Evolutionary conservation across 2,797 vertebrate species (phyloP), one percentile per base, ranked within the genome.

Genomic region (Muscicapa comitata): DNA sequence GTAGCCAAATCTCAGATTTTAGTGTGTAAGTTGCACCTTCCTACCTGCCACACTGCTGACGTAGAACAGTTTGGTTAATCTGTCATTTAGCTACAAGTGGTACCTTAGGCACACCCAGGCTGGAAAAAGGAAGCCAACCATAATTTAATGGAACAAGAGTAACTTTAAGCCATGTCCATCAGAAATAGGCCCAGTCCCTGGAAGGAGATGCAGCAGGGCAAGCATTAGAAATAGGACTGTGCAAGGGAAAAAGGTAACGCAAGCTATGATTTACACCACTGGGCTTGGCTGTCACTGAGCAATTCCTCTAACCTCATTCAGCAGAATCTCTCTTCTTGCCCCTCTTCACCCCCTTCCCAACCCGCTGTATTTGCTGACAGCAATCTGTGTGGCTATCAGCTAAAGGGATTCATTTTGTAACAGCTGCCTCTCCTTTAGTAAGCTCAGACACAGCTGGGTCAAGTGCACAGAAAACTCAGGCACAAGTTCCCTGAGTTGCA

Each of bases 81-180:
- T 77, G 33, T 7, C 79, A 11, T 88, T 87, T 58, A 77, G 50
- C 42, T 63, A 50, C 3, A 74, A 92, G 50, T 57, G 35, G 65
- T 28, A 55, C 47, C 24, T 76, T 48, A 31, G 47, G 48, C 28
- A 79, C 26, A 78, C 6, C 31, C 50, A 28, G 31, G 29, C 42
- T 77, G 65, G n/a, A 70, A 87, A 80, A 82, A 85, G 24, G 71
- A 73, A 89, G 37, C 18, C 75, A 89, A 54, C 16, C 13, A 4
- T 55, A 67, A 82, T n/a, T 82, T 23, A 86, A 23, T 33, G 48
- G 47, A 74, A 67, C 45, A 82, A 63, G 18, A 58, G 19, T 28
- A 81, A 59, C 40, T 86, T 63, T 15, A 75, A 54, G 54, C 17
- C 6, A 33, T 18, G 58, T 89, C 42, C n/a, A 12, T n/a, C 24